phyloP scores from a whole-genome alignment of 2,797 vertebrate species.

The Myripristis jacobus region DNA sequence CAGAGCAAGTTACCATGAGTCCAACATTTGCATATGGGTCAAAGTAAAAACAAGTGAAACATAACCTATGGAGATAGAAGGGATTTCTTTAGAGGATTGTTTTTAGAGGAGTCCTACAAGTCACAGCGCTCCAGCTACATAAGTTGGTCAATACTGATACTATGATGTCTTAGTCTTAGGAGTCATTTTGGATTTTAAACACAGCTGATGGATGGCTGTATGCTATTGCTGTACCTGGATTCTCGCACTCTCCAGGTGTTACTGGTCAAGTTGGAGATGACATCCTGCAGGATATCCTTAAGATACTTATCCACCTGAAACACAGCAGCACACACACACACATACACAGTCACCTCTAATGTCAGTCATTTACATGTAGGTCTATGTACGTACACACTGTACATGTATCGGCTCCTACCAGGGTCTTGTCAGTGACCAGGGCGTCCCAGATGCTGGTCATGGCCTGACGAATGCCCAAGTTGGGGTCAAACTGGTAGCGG shows the following conservation, averaged over 20 bases:
- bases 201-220: background rate
- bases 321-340: slow-evolving; percentile 12
- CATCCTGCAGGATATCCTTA: slow-evolving; percentile 96
- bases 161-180: background rate
- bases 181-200: background rate
- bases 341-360: background rate
- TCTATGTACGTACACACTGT: background rate
- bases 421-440: slow-evolving; percentile 92
- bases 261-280: slow-evolving; percentile 94
- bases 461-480: slow-evolving; percentile 94
- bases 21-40: background rate
- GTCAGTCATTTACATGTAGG: background rate
- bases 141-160: background rate
- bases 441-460: slow-evolving; percentile 99
- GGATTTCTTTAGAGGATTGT: background rate
- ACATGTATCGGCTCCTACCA: slow-evolving; percentile 77
- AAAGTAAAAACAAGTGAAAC: background rate
- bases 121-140: background rate
- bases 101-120: background rate
- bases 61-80: background rate
- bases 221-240: slow-evolving; percentile 87
- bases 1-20: background rate
- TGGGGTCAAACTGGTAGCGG: slow-evolving; percentile 98
- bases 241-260: slow-evolving; percentile 96
- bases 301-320: slow-evolving; percentile 96